phyloP scores from a whole-genome alignment of 2,113 vertebrate species.

The Proterorhinus semilunaris region DNA sequence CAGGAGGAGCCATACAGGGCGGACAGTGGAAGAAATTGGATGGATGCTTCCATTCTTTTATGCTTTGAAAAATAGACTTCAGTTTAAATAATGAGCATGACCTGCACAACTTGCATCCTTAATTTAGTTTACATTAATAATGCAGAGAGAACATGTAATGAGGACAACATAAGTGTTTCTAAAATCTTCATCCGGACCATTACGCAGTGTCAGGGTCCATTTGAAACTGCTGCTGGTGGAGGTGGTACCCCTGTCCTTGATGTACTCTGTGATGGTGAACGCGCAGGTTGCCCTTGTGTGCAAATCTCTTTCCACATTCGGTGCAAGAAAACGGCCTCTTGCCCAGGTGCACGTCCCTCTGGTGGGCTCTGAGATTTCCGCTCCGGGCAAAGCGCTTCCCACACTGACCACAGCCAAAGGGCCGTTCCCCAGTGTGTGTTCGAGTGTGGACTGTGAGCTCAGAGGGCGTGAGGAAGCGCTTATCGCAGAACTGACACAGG shows the following conservation, averaged over 20 bases:
- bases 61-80: too few species aligned
- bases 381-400: constrained; percentile 72
- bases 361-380: constrained; percentile 70
- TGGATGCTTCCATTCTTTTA: too few species aligned
- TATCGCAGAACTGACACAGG: constrained; percentile 72
- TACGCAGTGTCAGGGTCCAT: constrained; percentile 50
- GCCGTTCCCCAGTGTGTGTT: constrained; percentile 72
- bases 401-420: constrained; percentile 68
- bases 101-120: too few species aligned
- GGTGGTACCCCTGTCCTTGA: constrained; percentile 65
- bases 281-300: constrained; percentile 70
- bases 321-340: constrained; percentile 71
- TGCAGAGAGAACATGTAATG: too few species aligned
- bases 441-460: constrained; percentile 73
- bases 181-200: not conserved
- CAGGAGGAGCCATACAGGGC: too few species aligned
- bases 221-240: constrained; percentile 58
- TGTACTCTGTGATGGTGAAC: constrained; percentile 73
- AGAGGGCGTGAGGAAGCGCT: constrained; percentile 72
- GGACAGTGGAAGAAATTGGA: too few species aligned
- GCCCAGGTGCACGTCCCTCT: constrained; percentile 72
- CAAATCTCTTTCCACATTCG: constrained; percentile 71
- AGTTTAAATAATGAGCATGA: too few species aligned
- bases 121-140: too few species aligned
- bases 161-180: not conserved